These are phyloP conservation scores for Aurelia sp. DNA, from an alignment of 30 jellyfish, hydroid and myxozoan genomes.

Conservation along the genomic window DNA sequence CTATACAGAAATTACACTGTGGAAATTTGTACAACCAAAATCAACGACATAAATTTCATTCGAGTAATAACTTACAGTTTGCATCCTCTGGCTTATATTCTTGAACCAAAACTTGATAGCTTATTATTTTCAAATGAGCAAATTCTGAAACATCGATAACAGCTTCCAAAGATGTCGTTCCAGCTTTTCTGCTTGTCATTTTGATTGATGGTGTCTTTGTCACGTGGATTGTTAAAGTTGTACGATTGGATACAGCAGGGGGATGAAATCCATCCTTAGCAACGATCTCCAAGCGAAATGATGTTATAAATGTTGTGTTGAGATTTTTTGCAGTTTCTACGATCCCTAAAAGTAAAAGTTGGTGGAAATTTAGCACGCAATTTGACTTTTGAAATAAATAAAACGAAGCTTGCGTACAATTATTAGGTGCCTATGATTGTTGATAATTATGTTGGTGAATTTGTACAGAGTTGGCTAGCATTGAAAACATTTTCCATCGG, in stretches of 20 bases:
- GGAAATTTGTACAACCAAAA: neutral
- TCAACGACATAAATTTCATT: neutral
- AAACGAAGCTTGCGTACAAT: no score
- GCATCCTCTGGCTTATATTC: constrained; percentile 60
- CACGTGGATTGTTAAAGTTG: constrained; percentile 59
- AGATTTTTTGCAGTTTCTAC: constrained; percentile 57
- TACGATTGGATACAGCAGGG: constrained; percentile 68
- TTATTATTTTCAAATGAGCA: constrained; percentile 46
- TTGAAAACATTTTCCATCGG: no score
- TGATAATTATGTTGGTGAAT: no score
- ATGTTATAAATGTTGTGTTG: constrained; percentile 43
- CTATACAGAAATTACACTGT: neutral
- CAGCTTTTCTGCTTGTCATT: constrained; percentile 57
- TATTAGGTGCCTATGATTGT: no score
- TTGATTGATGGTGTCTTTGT: constrained; percentile 55
- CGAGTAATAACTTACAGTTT: constrained; percentile 49
- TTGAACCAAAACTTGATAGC: constrained; percentile 77
- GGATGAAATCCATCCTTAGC: constrained; percentile 83
- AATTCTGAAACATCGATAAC: constrained; percentile 63
- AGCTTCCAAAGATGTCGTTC: constrained; percentile 63
- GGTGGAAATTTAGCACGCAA: no score
- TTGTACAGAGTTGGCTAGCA: no score
- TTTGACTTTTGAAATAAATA: no score
- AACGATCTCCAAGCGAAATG: constrained; percentile 55
- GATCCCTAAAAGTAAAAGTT: constrained; percentile 45